Percentiles rank a stretch among this genome's conserved stretches.
Conservation (phyloP, 2,113 vertebrate genomes). For the Dunckerocampus dactyliophorus region DNA sequence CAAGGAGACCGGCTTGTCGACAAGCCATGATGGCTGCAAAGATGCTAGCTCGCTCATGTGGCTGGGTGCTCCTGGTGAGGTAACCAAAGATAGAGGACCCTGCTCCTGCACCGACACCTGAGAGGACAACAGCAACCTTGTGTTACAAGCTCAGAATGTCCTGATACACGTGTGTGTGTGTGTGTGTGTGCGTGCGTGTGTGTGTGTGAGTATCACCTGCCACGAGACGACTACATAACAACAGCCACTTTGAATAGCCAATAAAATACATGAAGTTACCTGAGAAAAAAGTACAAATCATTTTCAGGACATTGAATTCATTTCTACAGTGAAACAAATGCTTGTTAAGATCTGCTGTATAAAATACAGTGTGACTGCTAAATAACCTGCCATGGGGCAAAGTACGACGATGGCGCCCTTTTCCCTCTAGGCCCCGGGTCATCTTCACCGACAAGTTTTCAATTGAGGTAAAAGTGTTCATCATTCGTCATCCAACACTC, state of each 20-base stretch:
- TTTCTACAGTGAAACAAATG: background rate
- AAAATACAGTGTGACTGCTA: too few species aligned
- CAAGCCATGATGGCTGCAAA: conserved; percentile 82
- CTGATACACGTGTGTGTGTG: background rate
- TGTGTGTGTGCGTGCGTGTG: background rate
- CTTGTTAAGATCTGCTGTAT: background rate
- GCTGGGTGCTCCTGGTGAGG: conserved; percentile 71
- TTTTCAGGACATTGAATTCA: background rate
- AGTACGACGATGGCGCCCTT: too few species aligned
- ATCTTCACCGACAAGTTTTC: too few species aligned
- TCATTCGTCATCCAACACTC: too few species aligned
- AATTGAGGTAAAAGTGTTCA: too few species aligned
- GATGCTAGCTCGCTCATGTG: conserved; percentile 73
- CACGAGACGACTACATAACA: conserved; percentile 78
- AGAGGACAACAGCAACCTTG: conserved; percentile 7
- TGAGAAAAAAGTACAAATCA: conserved; percentile 27
- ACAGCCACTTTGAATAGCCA: conserved; percentile 80
- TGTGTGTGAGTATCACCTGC: conserved; percentile 67
- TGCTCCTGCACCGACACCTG: conserved; percentile 78
- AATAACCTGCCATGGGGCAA: too few species aligned
- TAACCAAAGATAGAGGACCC: conserved; percentile 82
- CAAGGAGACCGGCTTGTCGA: conserved; percentile 78
- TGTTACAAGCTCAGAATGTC: background rate
- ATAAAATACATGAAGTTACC: conserved; percentile 85
- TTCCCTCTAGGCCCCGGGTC: too few species aligned